Evolutionary conservation across 2,797 vertebrate genomes (phyloP).

Genomic region (Choloepus didactylus): DNA sequence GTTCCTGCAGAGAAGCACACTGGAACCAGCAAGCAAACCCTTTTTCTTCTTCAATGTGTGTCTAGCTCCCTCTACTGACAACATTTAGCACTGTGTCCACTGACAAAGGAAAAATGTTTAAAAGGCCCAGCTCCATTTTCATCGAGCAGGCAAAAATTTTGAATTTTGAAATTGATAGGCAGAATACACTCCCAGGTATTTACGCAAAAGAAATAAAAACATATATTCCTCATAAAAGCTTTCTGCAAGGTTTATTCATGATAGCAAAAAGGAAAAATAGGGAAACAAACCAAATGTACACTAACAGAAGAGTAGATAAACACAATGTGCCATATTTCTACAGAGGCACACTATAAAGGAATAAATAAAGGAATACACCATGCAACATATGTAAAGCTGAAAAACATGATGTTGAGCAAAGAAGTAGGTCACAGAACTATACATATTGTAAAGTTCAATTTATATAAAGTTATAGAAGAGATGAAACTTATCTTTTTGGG

Average conservation of each 20-base stretch:
- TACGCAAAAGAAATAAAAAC: not conserved
- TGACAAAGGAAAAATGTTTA: not conserved
- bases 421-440: not conserved
- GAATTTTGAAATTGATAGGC: not conserved
- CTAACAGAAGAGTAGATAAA: not conserved
- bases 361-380: not conserved
- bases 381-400: not conserved
- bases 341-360: not conserved
- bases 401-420: not conserved
- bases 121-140: not conserved
- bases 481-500: not conserved
- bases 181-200: not conserved
- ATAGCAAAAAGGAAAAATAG: not conserved
- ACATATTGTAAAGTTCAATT: not conserved
- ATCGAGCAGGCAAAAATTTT: not conserved
- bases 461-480: not conserved
- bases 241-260: not conserved
- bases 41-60: not conserved
- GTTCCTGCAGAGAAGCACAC: not conserved
- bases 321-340: not conserved
- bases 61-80: constrained; percentile 20
- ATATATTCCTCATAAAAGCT: not conserved
- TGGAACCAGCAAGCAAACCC: not conserved
- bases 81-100: not conserved
- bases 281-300: not conserved